Conservation (phyloP, 2,797 vertebrate species). For the Adrianichthys oophorus region DNA sequence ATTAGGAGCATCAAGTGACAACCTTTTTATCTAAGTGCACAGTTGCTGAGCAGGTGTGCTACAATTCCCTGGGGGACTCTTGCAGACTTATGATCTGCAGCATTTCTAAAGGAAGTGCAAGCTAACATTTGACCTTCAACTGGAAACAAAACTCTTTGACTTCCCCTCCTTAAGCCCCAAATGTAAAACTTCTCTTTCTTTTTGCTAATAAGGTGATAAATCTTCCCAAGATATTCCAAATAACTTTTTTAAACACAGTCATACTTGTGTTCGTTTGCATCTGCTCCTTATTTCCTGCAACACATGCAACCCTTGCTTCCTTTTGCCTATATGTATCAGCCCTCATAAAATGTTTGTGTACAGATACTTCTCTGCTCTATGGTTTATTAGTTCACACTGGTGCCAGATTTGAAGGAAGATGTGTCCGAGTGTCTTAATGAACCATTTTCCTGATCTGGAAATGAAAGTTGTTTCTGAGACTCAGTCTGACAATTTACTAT, state of each 20-base stretch:
- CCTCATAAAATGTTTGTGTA: slow-evolving; percentile 31
- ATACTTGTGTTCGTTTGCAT: slow-evolving; percentile 15
- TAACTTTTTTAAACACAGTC: slow-evolving; percentile 12
- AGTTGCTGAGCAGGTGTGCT: slow-evolving; percentile 31
- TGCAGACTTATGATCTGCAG: not conserved
- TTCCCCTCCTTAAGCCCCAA: slow-evolving; percentile 83
- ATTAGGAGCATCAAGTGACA: slow-evolving; percentile 4
- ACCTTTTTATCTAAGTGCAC: slow-evolving; percentile 36
- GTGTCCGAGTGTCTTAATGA: slow-evolving; percentile 25
- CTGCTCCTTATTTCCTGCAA: slow-evolving; percentile 13
- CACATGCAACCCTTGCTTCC: slow-evolving; percentile 25
- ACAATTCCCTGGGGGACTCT: slow-evolving; percentile 22
- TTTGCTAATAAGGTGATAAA: slow-evolving; percentile 37
- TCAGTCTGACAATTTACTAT: slow-evolving; percentile 11
- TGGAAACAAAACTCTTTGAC: slow-evolving; percentile 7
- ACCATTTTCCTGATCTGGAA: slow-evolving; percentile 50
- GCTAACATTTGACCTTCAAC: too few relatives aligned
- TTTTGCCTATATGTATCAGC: slow-evolving; percentile 47
- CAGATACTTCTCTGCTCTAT: too few relatives aligned
- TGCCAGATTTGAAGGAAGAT: slow-evolving; percentile 54
- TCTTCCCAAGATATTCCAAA: slow-evolving; percentile 17
- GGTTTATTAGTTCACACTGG: slow-evolving; percentile 49
- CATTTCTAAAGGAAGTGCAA: too few relatives aligned
- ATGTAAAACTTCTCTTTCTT: slow-evolving; percentile 81
- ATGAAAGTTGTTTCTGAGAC: slow-evolving; percentile 36